Conservation (phyloP, 1,140 invertebrate genomes). For the Sesamia nonagrioides region DNA sequence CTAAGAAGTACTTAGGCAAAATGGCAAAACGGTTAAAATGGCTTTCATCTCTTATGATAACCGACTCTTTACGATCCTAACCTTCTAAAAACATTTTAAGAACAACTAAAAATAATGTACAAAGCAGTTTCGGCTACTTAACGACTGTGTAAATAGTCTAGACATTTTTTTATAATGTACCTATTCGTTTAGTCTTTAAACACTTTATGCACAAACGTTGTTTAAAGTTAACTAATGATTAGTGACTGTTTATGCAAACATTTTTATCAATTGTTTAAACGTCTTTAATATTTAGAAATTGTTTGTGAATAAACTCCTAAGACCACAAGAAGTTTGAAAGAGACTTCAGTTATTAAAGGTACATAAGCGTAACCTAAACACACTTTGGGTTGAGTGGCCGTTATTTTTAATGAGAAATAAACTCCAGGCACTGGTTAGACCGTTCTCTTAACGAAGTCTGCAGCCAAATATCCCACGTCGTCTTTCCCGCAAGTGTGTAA, state of each 20-base stretch:
- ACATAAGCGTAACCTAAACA: constrained; percentile 29
- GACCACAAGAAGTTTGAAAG: neutral
- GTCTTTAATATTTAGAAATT: too few species aligned
- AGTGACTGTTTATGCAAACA: too few species aligned
- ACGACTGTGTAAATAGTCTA: neutral
- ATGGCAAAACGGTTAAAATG: too few species aligned
- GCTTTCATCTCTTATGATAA: neutral
- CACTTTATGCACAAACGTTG: too few species aligned
- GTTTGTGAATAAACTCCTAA: too few species aligned
- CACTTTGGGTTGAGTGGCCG: constrained; percentile 23
- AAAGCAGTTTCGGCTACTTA: neutral
- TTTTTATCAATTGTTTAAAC: too few species aligned
- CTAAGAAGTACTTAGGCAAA: too few species aligned
- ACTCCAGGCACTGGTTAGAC: constrained; percentile 33
- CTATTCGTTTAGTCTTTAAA: constrained; percentile 1
- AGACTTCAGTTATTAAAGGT: neutral
- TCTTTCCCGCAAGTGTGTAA: constrained; percentile 24
- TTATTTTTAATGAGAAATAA: constrained; percentile 52
- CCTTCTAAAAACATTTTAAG: neutral
- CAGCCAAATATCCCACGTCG: constrained; percentile 41
- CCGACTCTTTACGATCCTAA: neutral
- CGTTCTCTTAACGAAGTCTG: constrained; percentile 40
- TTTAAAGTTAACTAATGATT: too few species aligned
- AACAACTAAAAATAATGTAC: neutral
- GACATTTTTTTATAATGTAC: neutral